Evolutionary conservation across 2,888 invertebrate species (phyloP), one percentile per base, ranked within the genome.

Genomic region (Leptinotarsa haldemani): DNA sequence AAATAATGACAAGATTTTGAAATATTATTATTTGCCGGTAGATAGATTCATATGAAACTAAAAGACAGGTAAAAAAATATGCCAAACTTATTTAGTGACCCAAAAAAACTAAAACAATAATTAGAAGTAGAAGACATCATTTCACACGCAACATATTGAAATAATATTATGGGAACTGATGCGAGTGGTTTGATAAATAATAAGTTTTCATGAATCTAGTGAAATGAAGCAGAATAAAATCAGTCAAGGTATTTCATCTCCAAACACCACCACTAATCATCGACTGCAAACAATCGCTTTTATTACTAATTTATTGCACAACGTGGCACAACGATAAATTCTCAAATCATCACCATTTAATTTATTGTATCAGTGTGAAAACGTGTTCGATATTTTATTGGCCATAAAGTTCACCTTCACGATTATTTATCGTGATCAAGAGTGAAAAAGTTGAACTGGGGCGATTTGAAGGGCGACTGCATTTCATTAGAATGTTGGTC

Each of bases 391-490:
- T 64, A 77, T 77, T 79, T 77, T 76, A 79, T 79, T 79, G 75
- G 73, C 74, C 69, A 77, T 79, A 78, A 76, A 74, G 52, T 67
- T 65, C 53, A 66, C 66, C 52, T 68, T 73, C 71, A 71, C 71
- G 71, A 69, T 77, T 76, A 77, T 75, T 79, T 79, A 77, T 76
- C 56, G 64, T 70, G 75, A 74, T 76, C 74, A 75, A 75, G 66
- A 71, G 64, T 66, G 63, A 69, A 78, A 77, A 73, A 75, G 74
- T 79, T 77, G 75, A 80, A 73, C 78, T 81, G 79, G 81, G 79
- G 75, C 80, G 80, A 77, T 70, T 53, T 73, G 81, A 81, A 81
- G 81, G 81, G 81, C 80, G 77, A 80, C 81, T 73, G 79, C 75
- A 76, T 78, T 72, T 71, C 80, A 79, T 75, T 80, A 80, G 80